Evolutionary conservation across 2,797 vertebrate genomes (phyloP).

Genomic region (Antrozous pallidus): DNA sequence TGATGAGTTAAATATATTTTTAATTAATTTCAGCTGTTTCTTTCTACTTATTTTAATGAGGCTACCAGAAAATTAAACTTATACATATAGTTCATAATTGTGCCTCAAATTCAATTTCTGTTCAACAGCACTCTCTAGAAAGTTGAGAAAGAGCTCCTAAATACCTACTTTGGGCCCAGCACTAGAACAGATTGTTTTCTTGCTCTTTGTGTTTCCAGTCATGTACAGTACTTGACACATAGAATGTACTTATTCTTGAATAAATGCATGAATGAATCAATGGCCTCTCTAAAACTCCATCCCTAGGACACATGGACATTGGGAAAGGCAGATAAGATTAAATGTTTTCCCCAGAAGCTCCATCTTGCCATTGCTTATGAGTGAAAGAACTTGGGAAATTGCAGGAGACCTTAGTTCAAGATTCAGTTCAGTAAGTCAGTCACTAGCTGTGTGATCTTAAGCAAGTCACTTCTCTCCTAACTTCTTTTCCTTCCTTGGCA

Average conservation of each 20-base stretch:
- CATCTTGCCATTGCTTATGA: not conserved
- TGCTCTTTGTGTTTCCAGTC: not conserved
- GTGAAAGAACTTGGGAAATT: not conserved
- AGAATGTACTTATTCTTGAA: not conserved
- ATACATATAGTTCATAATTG: not conserved
- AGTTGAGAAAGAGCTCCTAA: not conserved
- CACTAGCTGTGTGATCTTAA: not conserved
- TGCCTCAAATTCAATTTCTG: not conserved
- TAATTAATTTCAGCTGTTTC: constrained; percentile 11
- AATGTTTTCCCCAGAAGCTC: not conserved
- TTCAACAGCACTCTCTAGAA: not conserved
- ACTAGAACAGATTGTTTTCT: not conserved
- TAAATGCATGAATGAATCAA: not conserved
- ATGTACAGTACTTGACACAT: not conserved
- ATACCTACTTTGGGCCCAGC: not conserved
- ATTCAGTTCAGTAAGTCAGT: not conserved
- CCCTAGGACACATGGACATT: not conserved
- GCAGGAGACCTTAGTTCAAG: not conserved
- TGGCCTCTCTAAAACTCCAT: not conserved
- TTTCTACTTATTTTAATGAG: not conserved
- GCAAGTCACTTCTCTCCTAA: not conserved
- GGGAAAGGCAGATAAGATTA: not conserved
- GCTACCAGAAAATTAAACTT: constrained; percentile 30
- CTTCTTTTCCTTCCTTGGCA: not conserved
- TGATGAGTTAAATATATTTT: not conserved